A percentile compares a stretch with the other conserved stretches of the same genome.
phyloP scores from a whole-genome alignment of 1,140 invertebrate genomes.

The Dreissena rostriformis region DNA sequence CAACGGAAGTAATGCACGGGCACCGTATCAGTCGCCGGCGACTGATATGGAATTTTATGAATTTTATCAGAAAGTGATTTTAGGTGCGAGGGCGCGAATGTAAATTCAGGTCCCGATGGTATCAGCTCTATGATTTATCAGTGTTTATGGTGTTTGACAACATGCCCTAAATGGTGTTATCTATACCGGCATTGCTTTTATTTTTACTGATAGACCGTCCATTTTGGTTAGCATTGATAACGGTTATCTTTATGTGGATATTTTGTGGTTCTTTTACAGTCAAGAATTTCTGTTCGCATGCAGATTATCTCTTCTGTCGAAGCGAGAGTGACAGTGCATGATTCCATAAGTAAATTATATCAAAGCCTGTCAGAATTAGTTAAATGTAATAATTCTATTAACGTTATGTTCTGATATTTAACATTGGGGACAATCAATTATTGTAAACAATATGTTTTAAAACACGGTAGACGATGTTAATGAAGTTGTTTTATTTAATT shows the following conservation, averaged over 20 bases:
- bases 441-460: too few relatives aligned
- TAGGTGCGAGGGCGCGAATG: slow-evolving; percentile 37
- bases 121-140: slow-evolving; percentile 49
- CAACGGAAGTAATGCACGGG: slow-evolving; percentile 10
- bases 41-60: slow-evolving; percentile 55
- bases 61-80: slow-evolving; percentile 58
- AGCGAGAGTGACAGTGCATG: too few relatives aligned
- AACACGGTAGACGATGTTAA: background rate
- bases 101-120: slow-evolving; percentile 37
- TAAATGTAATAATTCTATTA: too few relatives aligned
- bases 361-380: too few relatives aligned
- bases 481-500: background rate
- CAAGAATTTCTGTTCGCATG: background rate
- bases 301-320: too few relatives aligned
- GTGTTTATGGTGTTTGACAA: slow-evolving; percentile 31
- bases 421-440: too few relatives aligned
- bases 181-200: slow-evolving; percentile 22
- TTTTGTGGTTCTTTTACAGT: slow-evolving; percentile 36
- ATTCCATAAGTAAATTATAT: too few relatives aligned
- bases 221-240: slow-evolving; percentile 27
- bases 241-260: slow-evolving; percentile 46
- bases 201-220: slow-evolving; percentile 37
- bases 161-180: slow-evolving; percentile 29
- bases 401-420: too few relatives aligned
- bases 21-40: slow-evolving; percentile 28